These are phyloP conservation scores for Discoglossus pictus DNA, from an alignment of 2,797 vertebrate species.

Conservation along the genomic window DNA sequence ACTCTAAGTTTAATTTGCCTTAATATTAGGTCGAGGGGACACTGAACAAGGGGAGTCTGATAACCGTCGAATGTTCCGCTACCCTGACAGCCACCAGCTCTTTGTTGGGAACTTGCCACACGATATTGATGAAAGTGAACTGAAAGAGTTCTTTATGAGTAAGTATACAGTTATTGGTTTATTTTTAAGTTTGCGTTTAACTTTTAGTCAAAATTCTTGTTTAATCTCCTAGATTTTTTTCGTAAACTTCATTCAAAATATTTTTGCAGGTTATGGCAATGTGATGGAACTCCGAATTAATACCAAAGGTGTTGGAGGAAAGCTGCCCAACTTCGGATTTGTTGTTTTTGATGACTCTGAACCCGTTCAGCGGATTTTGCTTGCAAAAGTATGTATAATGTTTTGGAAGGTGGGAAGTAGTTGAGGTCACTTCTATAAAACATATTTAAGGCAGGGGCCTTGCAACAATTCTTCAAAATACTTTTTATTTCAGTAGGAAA, in stretches of 20 bases:
- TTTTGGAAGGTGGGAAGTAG: neutral
- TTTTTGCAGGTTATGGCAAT: constrained; percentile 85
- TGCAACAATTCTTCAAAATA: no score
- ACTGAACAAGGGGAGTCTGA: constrained; percentile 86
- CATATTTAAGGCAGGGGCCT: no score
- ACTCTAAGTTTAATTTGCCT: no score
- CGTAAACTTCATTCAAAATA: no score
- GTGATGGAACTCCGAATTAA: constrained; percentile 97
- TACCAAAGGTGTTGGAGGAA: constrained; percentile 94
- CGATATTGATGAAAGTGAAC: constrained; percentile 97
- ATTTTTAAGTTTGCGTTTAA: no score
- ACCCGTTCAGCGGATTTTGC: constrained; percentile 93
- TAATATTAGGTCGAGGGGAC: constrained; percentile 82
- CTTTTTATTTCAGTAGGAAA: no score
- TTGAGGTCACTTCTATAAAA: no score
- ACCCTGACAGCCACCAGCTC: constrained; percentile 96
- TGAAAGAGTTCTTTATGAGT: constrained; percentile 99
- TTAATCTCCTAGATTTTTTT: no score
- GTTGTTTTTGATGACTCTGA: constrained; percentile 97
- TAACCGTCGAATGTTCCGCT: constrained; percentile 85
- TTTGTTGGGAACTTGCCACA: constrained; percentile 97
- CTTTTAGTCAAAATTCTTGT: no score
- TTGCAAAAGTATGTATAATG: constrained; percentile 86
- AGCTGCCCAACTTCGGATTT: constrained; percentile 97
- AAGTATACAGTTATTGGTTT: constrained; percentile 62